Base-by-base conservation (phyloP, 2,888 invertebrate species). In the Heteromyza rotundicornis region DNA sequence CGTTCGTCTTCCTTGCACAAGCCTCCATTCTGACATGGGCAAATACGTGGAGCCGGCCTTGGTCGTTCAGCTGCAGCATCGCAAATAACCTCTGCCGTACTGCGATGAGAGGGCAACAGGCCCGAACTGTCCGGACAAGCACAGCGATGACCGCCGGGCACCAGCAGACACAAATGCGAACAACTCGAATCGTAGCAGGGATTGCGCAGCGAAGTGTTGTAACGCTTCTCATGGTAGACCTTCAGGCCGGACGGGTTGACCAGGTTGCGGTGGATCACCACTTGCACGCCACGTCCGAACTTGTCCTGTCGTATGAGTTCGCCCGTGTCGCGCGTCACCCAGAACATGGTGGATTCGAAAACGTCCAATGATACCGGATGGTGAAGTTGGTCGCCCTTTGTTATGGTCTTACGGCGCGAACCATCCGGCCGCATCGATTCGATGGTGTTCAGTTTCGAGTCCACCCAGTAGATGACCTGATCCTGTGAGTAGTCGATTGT, bases 381-480 rank as follows among this genome's bases (percentile, higher is more conserved):
- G 69, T 87, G 88, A 70, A 95, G 76, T 44, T 82, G 80, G 60
- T 90, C 92, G n/a, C 94, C 92, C 75, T 87, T 88, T 2, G 93
- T 77, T 3, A 95, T 86, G 1, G 89, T 85, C 73, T 88, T 89
- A 20, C 96, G 84, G 60, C 89, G 88, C 0, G 89, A 86, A 1
- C 96, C 97, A 80, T 96, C 95, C 52, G 88, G 88, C 55, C 88
- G 87, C 85, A 95, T 91, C 57, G 90, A 90, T 80, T 97, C 96
- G 57, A 98, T 94, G 0, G 89, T 91, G 73, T 95, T 94, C 36
- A 95, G 84, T 80, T 98, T 98, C 0, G 92, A 90, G 79, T 99
- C 99, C 0, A 92, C 94, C 98, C 98, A 99, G 83, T 94, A 99
- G 16, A 99, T 85, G 0, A 92, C 87, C 77, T 96, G 93, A 64